A percentile compares a stretch with the other conserved stretches of the same genome.
Evolutionary conservation across 2,888 invertebrate genomes (phyloP).

Genomic region (Encarsia formosa): DNA sequence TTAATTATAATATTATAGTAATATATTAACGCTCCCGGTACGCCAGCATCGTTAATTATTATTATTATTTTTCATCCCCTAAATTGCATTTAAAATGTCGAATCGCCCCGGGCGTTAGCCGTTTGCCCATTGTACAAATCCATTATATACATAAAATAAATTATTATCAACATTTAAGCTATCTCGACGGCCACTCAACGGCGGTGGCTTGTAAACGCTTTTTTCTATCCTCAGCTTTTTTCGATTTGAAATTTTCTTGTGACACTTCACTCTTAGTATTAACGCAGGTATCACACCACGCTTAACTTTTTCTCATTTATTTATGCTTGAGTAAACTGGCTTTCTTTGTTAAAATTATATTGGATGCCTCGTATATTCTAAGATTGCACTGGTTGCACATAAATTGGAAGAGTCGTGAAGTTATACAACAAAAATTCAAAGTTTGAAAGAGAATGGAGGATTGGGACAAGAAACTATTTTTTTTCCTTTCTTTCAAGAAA

Average conservation of each 20-base stretch:
- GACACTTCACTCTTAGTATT: constrained; percentile 1
- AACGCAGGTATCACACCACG: constrained; percentile 19
- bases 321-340: constrained; percentile 45
- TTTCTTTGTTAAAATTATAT: constrained; percentile 50
- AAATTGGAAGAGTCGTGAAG: too few species aligned
- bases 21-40: constrained; percentile 39
- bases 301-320: constrained; percentile 32
- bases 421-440: too few species aligned
- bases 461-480: too few species aligned
- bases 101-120: constrained; percentile 33
- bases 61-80: background rate
- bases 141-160: constrained; percentile 51
- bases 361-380: constrained; percentile 48
- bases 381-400: constrained; percentile 48
- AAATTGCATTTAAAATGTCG: constrained; percentile 2
- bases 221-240: constrained; percentile 12
- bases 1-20: constrained; percentile 33
- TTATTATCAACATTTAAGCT: constrained; percentile 51
- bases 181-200: constrained; percentile 37
- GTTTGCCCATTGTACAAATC: constrained; percentile 46
- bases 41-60: background rate
- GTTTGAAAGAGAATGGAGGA: constrained; percentile 14
- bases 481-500: too few species aligned
- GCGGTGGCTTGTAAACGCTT: constrained; percentile 22
- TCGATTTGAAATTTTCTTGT: constrained; percentile 12